Conservation (phyloP, 2,113 vertebrate genomes). For the Oncorhynchus gorbuscha region DNA sequence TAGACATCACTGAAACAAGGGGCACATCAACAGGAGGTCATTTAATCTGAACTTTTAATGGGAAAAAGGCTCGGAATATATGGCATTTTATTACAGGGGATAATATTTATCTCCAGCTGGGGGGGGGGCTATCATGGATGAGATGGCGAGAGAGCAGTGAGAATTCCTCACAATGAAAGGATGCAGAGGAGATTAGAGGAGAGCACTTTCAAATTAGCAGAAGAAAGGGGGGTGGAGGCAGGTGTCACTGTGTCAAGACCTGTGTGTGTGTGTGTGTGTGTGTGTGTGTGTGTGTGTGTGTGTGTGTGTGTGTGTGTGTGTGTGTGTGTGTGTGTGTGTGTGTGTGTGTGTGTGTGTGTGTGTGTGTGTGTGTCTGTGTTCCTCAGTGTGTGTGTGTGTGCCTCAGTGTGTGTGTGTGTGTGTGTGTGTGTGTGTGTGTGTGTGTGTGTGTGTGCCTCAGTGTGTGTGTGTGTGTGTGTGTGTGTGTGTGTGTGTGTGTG, state of each 20-base stretch:
- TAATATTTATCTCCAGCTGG: not conserved
- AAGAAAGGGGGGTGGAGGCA: constrained; percentile 47
- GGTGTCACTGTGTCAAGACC: constrained; percentile 50
- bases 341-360: not conserved
- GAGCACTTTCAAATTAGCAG: constrained; percentile 40
- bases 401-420: not conserved
- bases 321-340: constrained; percentile 10
- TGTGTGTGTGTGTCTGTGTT: constrained; percentile 18
- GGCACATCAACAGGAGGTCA: no score
- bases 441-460: no score
- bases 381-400: not conserved
- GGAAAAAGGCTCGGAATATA: no score
- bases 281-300: constrained; percentile 22
- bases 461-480: no score
- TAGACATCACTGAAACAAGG: no score
- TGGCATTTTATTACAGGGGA: not conserved
- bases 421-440: no score
- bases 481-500: no score
- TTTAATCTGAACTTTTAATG: no score
- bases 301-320: constrained; percentile 28
- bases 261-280: not conserved
- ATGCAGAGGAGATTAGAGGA: constrained; percentile 13
- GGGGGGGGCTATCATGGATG: no score
- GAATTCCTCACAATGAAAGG: not conserved
- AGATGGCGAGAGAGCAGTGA: not conserved